phyloP scores from a whole-genome alignment of 2,888 invertebrate species.

The Drosophila anomalata region DNA sequence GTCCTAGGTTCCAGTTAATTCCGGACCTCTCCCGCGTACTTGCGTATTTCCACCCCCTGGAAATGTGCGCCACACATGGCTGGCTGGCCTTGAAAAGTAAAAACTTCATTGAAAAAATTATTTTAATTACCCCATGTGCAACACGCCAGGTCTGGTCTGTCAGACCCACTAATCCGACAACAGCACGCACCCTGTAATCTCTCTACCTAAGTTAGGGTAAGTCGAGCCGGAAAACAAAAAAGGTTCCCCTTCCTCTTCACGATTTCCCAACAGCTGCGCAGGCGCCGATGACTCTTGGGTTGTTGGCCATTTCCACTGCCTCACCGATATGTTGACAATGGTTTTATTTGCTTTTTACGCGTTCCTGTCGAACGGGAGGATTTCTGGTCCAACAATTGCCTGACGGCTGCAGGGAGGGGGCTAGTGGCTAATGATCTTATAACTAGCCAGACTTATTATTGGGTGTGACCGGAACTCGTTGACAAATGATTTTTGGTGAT shows the following conservation, averaged over 20 bases:
- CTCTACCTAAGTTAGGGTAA: constrained; percentile 35
- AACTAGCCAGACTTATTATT: constrained; percentile 28
- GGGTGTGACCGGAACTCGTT: constrained; percentile 36
- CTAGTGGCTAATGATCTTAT: constrained; percentile 43
- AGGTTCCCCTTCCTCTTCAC: constrained; percentile 23
- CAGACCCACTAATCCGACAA: constrained; percentile 16
- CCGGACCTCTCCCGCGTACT: constrained; percentile 6
- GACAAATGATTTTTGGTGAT: constrained; percentile 33
- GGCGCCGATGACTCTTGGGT: constrained; percentile 60
- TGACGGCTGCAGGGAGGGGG: not conserved
- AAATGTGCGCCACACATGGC: constrained; percentile 72
- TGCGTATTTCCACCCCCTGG: constrained; percentile 57
- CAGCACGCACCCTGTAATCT: constrained; percentile 69
- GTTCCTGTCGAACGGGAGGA: constrained; percentile 46
- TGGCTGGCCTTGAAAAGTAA: constrained; percentile 59
- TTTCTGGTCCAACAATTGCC: constrained; percentile 43
- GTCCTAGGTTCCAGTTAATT: constrained; percentile 30
- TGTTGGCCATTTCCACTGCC: constrained; percentile 52
- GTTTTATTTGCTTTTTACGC: constrained; percentile 74
- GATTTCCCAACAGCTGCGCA: constrained; percentile 70
- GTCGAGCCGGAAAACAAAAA: constrained; percentile 34
- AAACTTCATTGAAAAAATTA: constrained; percentile 69
- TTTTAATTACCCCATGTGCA: constrained; percentile 70
- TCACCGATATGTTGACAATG: constrained; percentile 69
- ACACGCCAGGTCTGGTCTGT: constrained; percentile 23